phyloP scores from a whole-genome alignment of 2,888 invertebrate genomes.

The Drosophila sordidula region DNA sequence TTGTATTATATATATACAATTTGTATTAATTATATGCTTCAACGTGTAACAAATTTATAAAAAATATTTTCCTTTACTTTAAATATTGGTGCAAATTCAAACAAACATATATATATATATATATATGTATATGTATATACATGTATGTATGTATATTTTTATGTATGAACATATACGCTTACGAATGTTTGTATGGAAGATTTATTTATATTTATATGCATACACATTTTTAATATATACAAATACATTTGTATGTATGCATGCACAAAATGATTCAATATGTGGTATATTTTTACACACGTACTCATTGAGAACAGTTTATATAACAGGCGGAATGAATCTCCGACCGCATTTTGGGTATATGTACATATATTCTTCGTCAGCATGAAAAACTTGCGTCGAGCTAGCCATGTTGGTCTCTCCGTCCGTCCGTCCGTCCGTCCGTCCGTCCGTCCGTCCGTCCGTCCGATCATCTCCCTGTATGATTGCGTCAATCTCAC shows the following conservation, averaged over 20 bases:
- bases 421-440: no score
- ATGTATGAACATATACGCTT: neutral
- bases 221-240: conserved; percentile 9
- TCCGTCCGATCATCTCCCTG: neutral
- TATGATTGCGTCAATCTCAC: neutral
- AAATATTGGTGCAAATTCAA: neutral
- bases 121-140: neutral
- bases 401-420: no score
- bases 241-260: conserved; percentile 1
- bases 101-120: neutral
- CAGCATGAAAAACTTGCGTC: no score
- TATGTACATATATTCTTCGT: no score
- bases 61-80: neutral
- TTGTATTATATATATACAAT: no score
- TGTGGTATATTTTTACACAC: conserved; percentile 14
- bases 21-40: no score
- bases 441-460: neutral
- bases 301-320: neutral
- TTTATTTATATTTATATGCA: conserved; percentile 18
- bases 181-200: conserved; percentile 13
- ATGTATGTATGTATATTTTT: neutral
- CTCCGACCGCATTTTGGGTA: no score
- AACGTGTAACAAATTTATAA: no score
- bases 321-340: no score
- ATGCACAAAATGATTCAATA: conserved; percentile 13